Conservation (phyloP, 1,140 invertebrate species). For the Mercenaria mercenaria region DNA sequence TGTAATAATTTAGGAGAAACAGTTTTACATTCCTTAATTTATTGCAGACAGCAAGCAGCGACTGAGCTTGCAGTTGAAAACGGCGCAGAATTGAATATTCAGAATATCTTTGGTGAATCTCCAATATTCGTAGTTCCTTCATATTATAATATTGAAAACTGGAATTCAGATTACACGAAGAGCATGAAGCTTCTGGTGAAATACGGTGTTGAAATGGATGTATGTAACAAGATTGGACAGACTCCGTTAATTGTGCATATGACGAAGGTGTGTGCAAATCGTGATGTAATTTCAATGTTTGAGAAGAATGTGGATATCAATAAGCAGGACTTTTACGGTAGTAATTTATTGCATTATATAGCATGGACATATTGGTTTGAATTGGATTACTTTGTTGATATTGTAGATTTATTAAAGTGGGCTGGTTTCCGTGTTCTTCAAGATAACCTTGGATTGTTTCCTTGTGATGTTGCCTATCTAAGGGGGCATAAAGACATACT, state of each 20-base stretch:
- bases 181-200: not conserved
- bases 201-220: not conserved
- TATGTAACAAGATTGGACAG: not conserved
- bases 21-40: not conserved
- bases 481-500: not conserved
- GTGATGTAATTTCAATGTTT: not conserved
- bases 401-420: too few relatives aligned
- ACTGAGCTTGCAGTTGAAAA: not conserved
- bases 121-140: not conserved
- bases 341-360: not conserved
- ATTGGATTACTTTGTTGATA: too few relatives aligned
- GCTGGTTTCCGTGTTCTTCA: too few relatives aligned
- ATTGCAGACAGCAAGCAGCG: not conserved
- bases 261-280: not conserved
- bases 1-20: not conserved
- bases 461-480: not conserved
- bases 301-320: not conserved
- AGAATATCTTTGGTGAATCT: not conserved
- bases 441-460: not conserved
- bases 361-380: too few relatives aligned
- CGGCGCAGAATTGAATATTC: not conserved
- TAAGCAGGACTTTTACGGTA: not conserved
- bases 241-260: not conserved
- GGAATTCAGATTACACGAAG: not conserved
- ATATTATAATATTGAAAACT: not conserved